Percentiles rank a stretch among this genome's conserved stretches.
These are phyloP conservation scores for Dinoponera quadriceps DNA, from an alignment of 1,140 invertebrate species.

Conservation along the genomic window DNA sequence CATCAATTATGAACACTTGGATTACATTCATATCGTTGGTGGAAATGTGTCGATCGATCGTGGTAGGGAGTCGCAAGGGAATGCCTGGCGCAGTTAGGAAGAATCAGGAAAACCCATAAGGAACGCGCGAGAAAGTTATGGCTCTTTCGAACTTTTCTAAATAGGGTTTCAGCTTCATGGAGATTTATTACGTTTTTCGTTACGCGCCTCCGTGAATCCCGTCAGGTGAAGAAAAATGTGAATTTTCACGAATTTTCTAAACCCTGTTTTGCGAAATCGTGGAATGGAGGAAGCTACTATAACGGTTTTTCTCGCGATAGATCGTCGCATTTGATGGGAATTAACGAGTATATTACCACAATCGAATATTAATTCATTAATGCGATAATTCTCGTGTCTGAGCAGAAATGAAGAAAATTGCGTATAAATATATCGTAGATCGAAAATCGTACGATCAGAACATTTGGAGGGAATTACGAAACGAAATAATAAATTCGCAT, in stretches of 20 bases:
- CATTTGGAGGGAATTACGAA: background rate
- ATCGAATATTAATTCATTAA: slow-evolving; percentile 15
- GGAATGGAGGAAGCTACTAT: background rate
- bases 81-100: background rate
- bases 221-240: slow-evolving; percentile 14
- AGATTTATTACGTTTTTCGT: slow-evolving; percentile 35
- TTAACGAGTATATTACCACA: background rate
- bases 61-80: background rate
- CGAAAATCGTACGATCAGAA: background rate
- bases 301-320: too few species aligned
- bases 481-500: background rate
- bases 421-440: background rate
- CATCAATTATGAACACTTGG: slow-evolving; percentile 48
- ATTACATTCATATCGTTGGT: slow-evolving; percentile 39
- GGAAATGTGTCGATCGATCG: slow-evolving; percentile 38
- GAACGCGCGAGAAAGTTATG: slow-evolving; percentile 32
- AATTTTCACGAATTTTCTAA: background rate
- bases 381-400: background rate
- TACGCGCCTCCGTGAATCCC: background rate
- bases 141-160: slow-evolving; percentile 40
- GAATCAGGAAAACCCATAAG: slow-evolving; percentile 40
- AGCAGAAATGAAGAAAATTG: background rate
- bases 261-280: background rate
- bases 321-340: background rate
- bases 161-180: slow-evolving; percentile 25